phyloP scores from a whole-genome alignment of 2,113 vertebrate species.

The Crypturellus undulatus region DNA sequence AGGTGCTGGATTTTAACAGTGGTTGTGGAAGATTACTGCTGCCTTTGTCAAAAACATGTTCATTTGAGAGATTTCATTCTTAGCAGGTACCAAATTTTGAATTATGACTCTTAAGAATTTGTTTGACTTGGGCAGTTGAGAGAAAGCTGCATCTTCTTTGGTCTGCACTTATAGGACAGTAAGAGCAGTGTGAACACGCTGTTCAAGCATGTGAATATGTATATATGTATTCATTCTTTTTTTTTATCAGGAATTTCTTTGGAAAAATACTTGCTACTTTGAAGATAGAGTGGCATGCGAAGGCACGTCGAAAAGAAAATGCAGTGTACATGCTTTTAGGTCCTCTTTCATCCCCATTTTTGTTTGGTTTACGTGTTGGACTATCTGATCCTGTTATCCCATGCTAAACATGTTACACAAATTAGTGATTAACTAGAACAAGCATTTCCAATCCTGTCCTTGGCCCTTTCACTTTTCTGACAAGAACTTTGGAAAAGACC shows the following conservation, averaged over 20 bases:
- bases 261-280: background rate
- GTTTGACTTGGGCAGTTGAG: accelerated
- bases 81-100: background rate
- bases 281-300: background rate
- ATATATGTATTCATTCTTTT: background rate
- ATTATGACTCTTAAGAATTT: background rate
- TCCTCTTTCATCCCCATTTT: background rate
- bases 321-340: background rate
- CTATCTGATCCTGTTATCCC: background rate
- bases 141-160: background rate
- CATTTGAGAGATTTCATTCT: background rate
- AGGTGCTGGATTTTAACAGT: background rate
- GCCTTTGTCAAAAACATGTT: background rate
- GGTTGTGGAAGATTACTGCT: background rate
- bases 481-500: background rate
- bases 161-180: background rate
- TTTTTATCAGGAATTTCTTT: background rate
- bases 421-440: background rate
- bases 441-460: background rate
- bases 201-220: background rate
- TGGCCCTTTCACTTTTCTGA: background rate
- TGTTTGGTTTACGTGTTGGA: background rate
- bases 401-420: background rate
- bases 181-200: background rate
- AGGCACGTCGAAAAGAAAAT: background rate